Evolutionary conservation across 35 echinoderm and acorn worm genomes (phyloP).

Genomic region (Amphiura filiformis): DNA sequence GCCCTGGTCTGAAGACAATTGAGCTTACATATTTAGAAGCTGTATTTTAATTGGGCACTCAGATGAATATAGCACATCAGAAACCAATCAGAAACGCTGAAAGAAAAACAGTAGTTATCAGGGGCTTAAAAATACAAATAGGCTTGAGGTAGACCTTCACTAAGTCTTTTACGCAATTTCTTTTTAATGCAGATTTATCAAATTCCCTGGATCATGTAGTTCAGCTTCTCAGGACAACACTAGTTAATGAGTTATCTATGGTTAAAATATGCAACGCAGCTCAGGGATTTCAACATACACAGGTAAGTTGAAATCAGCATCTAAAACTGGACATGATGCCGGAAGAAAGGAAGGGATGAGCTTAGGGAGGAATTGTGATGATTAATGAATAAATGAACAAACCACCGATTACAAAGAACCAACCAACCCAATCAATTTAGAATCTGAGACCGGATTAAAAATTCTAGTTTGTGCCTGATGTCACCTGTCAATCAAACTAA

Average conservation of each 20-base stretch:
- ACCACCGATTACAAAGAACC: background rate
- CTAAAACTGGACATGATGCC: background rate
- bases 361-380: background rate
- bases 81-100: too few relatives aligned
- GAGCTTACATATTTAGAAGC: too few relatives aligned
- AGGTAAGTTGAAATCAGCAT: conserved; percentile 19
- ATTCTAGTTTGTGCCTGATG: too few relatives aligned
- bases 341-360: background rate
- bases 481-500: too few relatives aligned
- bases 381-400: background rate
- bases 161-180: too few relatives aligned
- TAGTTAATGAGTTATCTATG: conserved; percentile 19
- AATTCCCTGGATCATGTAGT: background rate
- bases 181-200: background rate
- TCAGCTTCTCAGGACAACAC: conserved; percentile 11
- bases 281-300: background rate
- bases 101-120: background rate
- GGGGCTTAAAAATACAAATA: background rate
- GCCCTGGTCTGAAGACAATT: too few relatives aligned
- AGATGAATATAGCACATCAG: too few relatives aligned
- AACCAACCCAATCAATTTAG: too few relatives aligned
- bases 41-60: too few relatives aligned
- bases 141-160: background rate
- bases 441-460: too few relatives aligned
- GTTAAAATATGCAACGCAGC: conserved; percentile 12